Conservation (phyloP, 64 coral and sea anemone genomes). For the Dendronephthya gigantea region DNA sequence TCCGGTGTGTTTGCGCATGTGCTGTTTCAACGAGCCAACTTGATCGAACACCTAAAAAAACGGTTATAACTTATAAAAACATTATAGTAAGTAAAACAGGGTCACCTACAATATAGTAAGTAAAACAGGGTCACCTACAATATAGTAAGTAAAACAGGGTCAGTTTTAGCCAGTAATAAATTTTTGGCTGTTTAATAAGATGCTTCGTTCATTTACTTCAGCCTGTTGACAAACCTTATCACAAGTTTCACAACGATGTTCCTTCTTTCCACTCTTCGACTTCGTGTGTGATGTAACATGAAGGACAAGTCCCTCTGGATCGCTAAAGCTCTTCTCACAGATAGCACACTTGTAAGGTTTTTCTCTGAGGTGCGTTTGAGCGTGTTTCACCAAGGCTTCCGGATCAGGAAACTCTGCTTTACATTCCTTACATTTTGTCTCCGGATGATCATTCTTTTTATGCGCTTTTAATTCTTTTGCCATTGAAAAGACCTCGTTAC, state of each 20-base stretch:
- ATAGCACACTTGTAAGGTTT: background rate
- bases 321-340: background rate
- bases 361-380: background rate
- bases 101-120: background rate
- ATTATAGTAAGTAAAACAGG: background rate
- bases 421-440: background rate
- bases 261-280: background rate
- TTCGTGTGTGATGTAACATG: background rate
- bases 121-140: too few species aligned
- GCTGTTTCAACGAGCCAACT: background rate
- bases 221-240: background rate
- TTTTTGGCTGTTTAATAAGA: too few species aligned
- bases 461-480: background rate
- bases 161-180: too few species aligned
- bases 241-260: background rate
- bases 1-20: background rate
- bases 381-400: background rate
- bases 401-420: background rate
- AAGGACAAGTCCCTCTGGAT: background rate
- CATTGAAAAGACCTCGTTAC: background rate
- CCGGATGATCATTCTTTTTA: background rate
- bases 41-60: background rate
- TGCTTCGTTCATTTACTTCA: too few species aligned
- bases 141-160: too few species aligned
- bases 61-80: background rate